Conservation (phyloP, 2,113 vertebrate genomes). For the Actinemys pallida region DNA sequence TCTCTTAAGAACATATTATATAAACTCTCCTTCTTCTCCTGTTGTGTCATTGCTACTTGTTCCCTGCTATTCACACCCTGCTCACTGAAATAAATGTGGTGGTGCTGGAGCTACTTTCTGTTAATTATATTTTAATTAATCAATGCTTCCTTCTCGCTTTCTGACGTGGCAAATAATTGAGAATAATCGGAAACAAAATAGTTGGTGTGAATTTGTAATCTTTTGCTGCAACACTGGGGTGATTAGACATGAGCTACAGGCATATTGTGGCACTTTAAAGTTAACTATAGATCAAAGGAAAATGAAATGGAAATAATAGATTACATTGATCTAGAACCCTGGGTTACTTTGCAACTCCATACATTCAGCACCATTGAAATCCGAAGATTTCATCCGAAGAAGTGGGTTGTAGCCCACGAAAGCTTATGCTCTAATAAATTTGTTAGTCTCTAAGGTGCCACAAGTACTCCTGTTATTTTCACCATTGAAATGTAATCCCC, state of each 20-base stretch:
- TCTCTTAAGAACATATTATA: slow-evolving; percentile 28
- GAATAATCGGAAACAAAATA: slow-evolving; percentile 60
- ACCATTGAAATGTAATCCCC: not conserved
- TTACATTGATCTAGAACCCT: slow-evolving; percentile 15
- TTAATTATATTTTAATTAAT: slow-evolving; percentile 19
- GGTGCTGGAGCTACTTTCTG: slow-evolving; percentile 30
- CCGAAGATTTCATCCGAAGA: no score
- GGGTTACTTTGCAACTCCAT: slow-evolving; percentile 31
- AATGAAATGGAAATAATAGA: slow-evolving; percentile 60
- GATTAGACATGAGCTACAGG: slow-evolving; percentile 27
- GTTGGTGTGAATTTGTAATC: not conserved
- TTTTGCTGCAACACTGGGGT: slow-evolving; percentile 4
- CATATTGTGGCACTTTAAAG: slow-evolving; percentile 21
- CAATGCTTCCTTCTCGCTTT: slow-evolving; percentile 15
- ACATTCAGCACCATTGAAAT: not conserved
- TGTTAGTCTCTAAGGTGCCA: no score
- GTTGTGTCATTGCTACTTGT: not conserved
- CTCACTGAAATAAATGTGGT: slow-evolving; percentile 30
- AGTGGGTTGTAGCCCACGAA: no score
- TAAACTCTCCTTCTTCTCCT: slow-evolving; percentile 40
- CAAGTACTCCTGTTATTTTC: no score
- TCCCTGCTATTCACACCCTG: slow-evolving; percentile 1
- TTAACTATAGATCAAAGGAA: slow-evolving; percentile 51
- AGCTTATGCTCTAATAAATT: no score
- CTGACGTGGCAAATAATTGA: slow-evolving; percentile 34